These are phyloP conservation scores for Carcharodon carcharias DNA, from an alignment of 2,797 vertebrate species.

Conservation along the genomic window DNA sequence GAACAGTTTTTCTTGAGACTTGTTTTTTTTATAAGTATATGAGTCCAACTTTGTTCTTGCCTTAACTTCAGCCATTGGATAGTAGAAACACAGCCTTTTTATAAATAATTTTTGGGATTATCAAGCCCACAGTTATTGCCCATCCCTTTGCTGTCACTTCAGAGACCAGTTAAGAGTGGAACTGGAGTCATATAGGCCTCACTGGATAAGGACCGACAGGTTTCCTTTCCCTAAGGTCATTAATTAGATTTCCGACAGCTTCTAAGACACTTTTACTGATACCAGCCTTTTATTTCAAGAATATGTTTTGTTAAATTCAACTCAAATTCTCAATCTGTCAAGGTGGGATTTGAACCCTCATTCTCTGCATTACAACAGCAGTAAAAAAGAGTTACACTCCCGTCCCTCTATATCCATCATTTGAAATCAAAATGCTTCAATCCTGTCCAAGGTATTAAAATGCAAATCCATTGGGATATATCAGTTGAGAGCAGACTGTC, in stretches of 20 bases:
- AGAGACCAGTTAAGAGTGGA: background rate
- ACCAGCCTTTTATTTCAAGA: background rate
- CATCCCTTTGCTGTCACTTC: background rate
- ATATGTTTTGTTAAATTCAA: background rate
- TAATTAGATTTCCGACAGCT: background rate
- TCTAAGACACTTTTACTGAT: background rate
- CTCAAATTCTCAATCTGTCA: background rate
- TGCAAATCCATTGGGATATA: background rate
- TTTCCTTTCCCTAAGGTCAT: background rate
- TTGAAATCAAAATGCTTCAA: background rate
- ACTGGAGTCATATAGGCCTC: background rate
- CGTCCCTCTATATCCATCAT: background rate
- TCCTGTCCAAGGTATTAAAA: background rate
- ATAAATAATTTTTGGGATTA: background rate
- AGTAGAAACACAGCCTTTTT: background rate
- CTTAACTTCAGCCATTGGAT: background rate
- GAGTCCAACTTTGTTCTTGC: background rate
- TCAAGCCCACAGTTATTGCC: background rate
- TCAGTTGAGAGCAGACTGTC: background rate
- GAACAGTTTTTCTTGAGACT: background rate
- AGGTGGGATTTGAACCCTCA: background rate
- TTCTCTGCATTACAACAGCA: background rate
- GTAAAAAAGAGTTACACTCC: background rate
- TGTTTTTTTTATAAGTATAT: background rate
- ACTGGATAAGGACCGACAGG: background rate